These are phyloP conservation scores for Chondrilla cf. caribensis DNA, from an alignment of 37 sponge, comb jelly and placozoan species.

Conservation along the genomic window DNA sequence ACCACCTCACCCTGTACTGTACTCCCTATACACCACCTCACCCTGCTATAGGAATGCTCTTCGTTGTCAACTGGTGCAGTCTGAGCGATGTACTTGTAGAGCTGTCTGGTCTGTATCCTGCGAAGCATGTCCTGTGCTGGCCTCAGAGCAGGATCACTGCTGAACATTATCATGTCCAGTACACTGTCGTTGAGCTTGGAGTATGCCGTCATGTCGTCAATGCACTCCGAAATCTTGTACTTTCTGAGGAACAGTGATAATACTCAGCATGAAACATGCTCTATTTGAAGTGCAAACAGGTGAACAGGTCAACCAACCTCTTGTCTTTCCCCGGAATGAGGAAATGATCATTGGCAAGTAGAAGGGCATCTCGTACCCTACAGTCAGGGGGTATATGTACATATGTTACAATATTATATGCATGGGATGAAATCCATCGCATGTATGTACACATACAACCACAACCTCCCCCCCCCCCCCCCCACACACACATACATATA, in stretches of 20 bases:
- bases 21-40: too few relatives aligned
- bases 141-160: conserved; percentile 41
- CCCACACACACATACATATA: conserved; percentile 57
- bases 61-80: conserved; percentile 36
- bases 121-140: conserved; percentile 52
- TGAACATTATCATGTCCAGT: conserved; percentile 43
- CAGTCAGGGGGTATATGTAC: background rate
- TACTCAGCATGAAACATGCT: too few relatives aligned
- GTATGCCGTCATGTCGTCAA: conserved; percentile 77
- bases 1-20: too few relatives aligned
- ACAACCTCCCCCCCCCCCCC: background rate
- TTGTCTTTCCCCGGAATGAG: background rate
- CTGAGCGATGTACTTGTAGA: conserved; percentile 83
- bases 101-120: conserved; percentile 54
- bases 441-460: background rate
- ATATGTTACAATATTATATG: background rate
- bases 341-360: conserved; percentile 12
- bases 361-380: conserved; percentile 16
- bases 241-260: background rate
- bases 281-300: too few relatives aligned
- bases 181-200: conserved; percentile 71
- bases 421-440: background rate
- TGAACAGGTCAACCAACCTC: too few relatives aligned
- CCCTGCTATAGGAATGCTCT: background rate
- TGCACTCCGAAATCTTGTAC: conserved; percentile 60